A percentile compares a stretch with the other conserved stretches of the same genome.
These are phyloP conservation scores for Lysandra bellargus DNA, from an alignment of 2,888 invertebrate species.

Conservation along the genomic window DNA sequence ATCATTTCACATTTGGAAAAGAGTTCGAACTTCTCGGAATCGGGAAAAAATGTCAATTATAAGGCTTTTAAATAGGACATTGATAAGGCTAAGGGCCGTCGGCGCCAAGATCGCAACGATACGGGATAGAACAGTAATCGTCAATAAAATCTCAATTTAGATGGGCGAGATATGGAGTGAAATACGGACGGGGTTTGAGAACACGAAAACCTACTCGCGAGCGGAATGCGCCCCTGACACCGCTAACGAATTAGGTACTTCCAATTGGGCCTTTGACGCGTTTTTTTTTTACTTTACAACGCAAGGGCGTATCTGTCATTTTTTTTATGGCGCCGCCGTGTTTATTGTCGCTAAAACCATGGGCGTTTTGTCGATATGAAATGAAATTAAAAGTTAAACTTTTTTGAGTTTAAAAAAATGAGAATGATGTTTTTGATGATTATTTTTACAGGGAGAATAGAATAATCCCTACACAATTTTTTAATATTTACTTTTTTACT, in stretches of 20 bases:
- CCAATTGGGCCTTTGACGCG: slow-evolving; percentile 51
- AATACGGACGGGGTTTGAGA: slow-evolving; percentile 74
- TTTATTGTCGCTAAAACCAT: slow-evolving; percentile 12
- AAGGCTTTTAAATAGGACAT: slow-evolving; percentile 33
- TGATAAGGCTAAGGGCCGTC: slow-evolving; percentile 51
- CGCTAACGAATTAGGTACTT: slow-evolving; percentile 75
- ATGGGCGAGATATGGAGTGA: slow-evolving; percentile 78
- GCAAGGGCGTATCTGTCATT: neutral
- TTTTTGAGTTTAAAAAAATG: neutral
- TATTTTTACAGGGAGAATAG: no score
- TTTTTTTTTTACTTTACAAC: slow-evolving; percentile 43
- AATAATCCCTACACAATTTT: no score
- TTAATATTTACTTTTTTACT: no score
- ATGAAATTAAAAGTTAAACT: neutral
- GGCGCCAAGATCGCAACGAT: slow-evolving; percentile 80
- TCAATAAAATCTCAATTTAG: slow-evolving; percentile 81
- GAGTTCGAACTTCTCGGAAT: slow-evolving; percentile 19
- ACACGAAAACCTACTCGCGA: slow-evolving; percentile 80
- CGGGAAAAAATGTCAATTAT: slow-evolving; percentile 26
- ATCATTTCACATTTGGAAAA: slow-evolving; percentile 11
- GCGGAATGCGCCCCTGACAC: slow-evolving; percentile 73
- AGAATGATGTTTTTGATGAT: no score
- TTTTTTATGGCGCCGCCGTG: slow-evolving; percentile 12
- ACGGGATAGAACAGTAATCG: slow-evolving; percentile 79
- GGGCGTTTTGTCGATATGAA: neutral